phyloP scores from a whole-genome alignment of 1,140 invertebrate genomes.

The Pentalonia nigronervosa region DNA sequence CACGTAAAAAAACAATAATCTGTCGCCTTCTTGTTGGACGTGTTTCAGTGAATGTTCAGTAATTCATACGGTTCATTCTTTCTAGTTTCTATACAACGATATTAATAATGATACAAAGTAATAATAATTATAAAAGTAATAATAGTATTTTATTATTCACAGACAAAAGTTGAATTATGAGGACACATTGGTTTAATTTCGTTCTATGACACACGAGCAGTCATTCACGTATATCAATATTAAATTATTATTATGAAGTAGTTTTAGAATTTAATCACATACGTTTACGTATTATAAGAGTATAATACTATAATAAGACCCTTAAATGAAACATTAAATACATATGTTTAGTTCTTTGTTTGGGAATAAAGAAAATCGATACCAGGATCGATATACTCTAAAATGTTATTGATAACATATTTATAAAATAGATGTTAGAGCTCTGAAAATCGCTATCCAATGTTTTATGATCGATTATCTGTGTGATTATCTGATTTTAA shows the following conservation, averaged over 20 bases:
- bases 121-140: background rate
- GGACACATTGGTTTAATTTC: background rate
- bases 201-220: background rate
- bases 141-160: background rate
- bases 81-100: background rate
- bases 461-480: background rate
- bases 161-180: background rate
- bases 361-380: background rate
- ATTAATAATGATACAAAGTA: background rate
- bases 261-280: background rate
- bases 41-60: background rate
- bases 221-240: background rate
- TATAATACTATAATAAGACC: too few species aligned
- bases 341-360: background rate
- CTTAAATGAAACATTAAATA: background rate
- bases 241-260: background rate
- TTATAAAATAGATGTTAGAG: background rate
- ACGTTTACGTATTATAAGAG: background rate
- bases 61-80: background rate
- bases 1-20: constrained; percentile 15
- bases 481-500: background rate
- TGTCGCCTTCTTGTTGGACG: constrained; percentile 18
- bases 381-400: background rate
- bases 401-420: background rate
- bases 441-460: background rate